phyloP scores from a whole-genome alignment of 2,113 vertebrate genomes.

The Leptocoma aspasia region DNA sequence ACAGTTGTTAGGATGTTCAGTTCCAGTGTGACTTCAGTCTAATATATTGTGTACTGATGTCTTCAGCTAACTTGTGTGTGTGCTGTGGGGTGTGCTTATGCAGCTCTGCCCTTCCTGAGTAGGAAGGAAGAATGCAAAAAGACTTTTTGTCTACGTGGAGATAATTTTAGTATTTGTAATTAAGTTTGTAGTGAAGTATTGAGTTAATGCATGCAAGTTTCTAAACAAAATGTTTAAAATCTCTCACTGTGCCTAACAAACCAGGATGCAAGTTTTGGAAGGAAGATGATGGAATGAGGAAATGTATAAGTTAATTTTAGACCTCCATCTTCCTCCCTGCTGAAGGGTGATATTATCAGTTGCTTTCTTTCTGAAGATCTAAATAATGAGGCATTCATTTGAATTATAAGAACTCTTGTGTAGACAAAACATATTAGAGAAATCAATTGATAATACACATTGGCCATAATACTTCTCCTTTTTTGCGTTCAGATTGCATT shows the following conservation, averaged over 20 bases:
- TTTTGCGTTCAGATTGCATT: not conserved
- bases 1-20: not conserved
- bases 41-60: not conserved
- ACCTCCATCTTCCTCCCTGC: not conserved
- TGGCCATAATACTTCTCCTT: not conserved
- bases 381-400: not conserved
- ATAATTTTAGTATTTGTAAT: not conserved
- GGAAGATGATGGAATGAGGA: not conserved
- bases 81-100: not conserved
- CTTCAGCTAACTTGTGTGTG: not conserved
- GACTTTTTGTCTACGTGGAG: not conserved
- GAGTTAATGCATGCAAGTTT: not conserved
- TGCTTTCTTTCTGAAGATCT: not conserved
- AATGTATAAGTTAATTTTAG: not conserved
- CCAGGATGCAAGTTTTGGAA: not conserved
- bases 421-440: not conserved
- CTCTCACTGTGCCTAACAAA: not conserved
- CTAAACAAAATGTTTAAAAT: not conserved
- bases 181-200: not conserved
- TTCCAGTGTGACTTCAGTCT: not conserved
- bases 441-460: not conserved
- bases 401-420: not conserved
- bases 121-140: not conserved
- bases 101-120: not conserved
- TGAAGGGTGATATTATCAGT: not conserved